phyloP scores from a whole-genome alignment of 2,113 vertebrate species.

The Dicaeum eximium region DNA sequence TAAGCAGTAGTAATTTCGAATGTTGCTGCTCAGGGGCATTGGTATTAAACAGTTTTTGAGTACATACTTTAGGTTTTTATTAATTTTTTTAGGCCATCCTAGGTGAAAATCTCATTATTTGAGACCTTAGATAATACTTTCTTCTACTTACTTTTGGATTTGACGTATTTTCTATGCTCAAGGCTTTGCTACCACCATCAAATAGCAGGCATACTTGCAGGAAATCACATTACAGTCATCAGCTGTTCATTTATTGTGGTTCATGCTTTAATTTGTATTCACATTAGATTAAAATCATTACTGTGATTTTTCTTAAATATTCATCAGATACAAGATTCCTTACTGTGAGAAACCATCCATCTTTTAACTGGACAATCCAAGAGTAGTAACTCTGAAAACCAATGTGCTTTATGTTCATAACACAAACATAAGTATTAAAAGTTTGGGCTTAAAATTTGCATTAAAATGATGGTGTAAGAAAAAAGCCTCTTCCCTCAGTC shows the following conservation, averaged over 20 bases:
- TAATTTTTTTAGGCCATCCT: not conserved
- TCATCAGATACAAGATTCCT: not conserved
- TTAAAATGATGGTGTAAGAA: not conserved
- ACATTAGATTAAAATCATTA: not conserved
- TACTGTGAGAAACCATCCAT: not conserved
- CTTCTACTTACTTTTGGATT: constrained; percentile 49
- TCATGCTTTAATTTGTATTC: not conserved
- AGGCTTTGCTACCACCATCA: constrained; percentile 36
- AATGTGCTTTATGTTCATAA: not conserved
- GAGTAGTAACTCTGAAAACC: not conserved
- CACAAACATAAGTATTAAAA: not conserved
- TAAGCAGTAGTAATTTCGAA: not conserved
- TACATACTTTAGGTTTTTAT: not conserved
- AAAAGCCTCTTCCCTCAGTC: not conserved
- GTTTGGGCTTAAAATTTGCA: not conserved
- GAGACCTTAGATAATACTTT: constrained; percentile 36
- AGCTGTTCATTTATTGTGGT: not conserved
- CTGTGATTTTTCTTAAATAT: not conserved
- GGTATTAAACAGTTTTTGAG: constrained; percentile 2
- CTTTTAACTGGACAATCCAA: not conserved
- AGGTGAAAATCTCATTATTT: constrained; percentile 35
- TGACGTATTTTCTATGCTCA: constrained; percentile 44
- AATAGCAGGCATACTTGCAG: not conserved
- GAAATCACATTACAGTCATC: not conserved
- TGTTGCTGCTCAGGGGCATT: not conserved